Evolutionary conservation across 2,113 vertebrate genomes (phyloP).

Genomic region (Atrichornis clamosus): DNA sequence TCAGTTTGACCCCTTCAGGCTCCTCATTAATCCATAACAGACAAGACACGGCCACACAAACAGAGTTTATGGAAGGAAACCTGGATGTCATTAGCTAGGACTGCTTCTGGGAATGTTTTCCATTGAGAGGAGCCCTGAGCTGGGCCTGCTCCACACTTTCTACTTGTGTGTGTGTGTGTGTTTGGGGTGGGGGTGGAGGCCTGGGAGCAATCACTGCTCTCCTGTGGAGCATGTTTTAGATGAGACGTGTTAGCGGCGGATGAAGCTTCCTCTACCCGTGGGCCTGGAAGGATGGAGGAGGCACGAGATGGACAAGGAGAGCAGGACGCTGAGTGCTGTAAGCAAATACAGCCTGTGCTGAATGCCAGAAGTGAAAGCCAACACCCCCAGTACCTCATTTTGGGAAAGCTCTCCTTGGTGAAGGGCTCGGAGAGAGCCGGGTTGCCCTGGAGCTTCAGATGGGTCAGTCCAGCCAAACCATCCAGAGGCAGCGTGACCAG

Average conservation of each 20-base stretch:
- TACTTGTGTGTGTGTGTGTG: background rate
- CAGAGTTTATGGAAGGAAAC: slow-evolving; percentile 53
- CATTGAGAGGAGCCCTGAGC: slow-evolving; percentile 40
- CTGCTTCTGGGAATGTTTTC: slow-evolving; percentile 58
- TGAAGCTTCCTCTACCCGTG: background rate
- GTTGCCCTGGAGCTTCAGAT: slow-evolving; percentile 92
- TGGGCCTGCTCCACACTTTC: slow-evolving; percentile 7
- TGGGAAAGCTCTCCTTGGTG: slow-evolving; percentile 86
- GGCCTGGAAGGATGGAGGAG: background rate
- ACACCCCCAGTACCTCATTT: slow-evolving; percentile 81
- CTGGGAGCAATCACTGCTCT: background rate
- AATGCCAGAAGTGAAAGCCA: background rate
- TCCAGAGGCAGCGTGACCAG: slow-evolving; percentile 81
- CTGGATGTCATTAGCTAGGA: slow-evolving; percentile 67
- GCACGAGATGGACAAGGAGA: background rate
- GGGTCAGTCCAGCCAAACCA: slow-evolving; percentile 84
- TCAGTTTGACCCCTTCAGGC: slow-evolving; percentile 40
- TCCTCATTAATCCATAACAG: slow-evolving; percentile 59
- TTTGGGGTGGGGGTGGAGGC: background rate
- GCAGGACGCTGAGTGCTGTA: background rate
- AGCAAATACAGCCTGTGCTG: background rate
- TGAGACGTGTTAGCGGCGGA: background rate
- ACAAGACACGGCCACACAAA: slow-evolving; percentile 54
- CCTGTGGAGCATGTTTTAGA: background rate
- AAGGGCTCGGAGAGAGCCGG: slow-evolving; percentile 82